Conservation (phyloP, 2,113 vertebrate species). For the Elaphurus davidianus region DNA sequence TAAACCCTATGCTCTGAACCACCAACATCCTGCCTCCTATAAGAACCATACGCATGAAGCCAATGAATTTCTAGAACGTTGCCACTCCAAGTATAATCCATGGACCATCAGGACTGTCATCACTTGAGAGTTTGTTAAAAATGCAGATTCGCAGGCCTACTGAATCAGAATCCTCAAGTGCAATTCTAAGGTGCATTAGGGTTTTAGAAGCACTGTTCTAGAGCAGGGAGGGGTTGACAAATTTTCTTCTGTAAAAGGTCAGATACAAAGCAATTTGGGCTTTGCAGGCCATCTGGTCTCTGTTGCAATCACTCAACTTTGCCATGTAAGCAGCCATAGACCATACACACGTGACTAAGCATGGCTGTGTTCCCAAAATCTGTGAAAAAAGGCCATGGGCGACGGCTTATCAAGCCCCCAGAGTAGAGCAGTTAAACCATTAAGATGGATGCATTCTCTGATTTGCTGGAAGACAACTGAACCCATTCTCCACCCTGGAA, state of each 20-base stretch:
- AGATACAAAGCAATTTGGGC: not conserved
- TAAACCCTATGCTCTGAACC: not conserved
- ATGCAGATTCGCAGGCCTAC: not conserved
- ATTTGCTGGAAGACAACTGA: not conserved
- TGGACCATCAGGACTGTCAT: rapidly evolving
- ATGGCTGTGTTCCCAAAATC: not conserved
- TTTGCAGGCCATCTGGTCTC: not conserved
- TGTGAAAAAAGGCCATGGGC: not conserved
- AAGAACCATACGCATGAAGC: not conserved
- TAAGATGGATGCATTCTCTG: not conserved
- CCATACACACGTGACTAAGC: not conserved
- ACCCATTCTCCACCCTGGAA: not conserved
- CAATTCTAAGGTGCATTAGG: not conserved
- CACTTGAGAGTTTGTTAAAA: not conserved
- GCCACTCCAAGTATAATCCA: not conserved
- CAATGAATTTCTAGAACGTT: not conserved
- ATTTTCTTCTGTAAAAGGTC: not conserved
- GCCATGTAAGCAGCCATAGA: not conserved
- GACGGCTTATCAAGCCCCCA: not conserved
- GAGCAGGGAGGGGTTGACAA: not conserved
- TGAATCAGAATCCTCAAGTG: not conserved
- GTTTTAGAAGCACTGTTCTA: not conserved
- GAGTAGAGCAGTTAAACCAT: not conserved
- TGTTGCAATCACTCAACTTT: not conserved
- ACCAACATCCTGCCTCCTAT: not conserved